Base-by-base conservation (phyloP, 1,140 invertebrate species). In the Bombyx mandarina region DNA sequence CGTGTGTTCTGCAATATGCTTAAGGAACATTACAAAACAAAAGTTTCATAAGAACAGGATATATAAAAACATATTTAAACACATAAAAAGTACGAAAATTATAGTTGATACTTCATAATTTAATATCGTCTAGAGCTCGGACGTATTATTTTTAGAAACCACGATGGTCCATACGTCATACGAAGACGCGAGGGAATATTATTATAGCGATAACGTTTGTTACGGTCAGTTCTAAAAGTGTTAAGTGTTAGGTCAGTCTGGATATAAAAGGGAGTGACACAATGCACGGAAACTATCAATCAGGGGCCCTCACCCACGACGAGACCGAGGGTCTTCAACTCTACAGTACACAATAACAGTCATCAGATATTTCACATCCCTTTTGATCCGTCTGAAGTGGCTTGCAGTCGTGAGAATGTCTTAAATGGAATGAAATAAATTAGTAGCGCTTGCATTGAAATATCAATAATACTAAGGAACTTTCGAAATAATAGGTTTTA, bases 241-340 rank as follows among this genome's bases (percentile, higher is more conserved):
- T 42, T n/a, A 45, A 52, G 56, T 59, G 12, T 57, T 55, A 59
- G 65, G 57, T 35, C 26, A 64, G 61, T 60, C 61, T 63, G 64
- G 56, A 57, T 66, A 72, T 69, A 67, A 68, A 71, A 72, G 76
- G 69, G 69, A 72, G 70, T 73, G 68, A 65, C 70, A 84, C 79
- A 82, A 82, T 85, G 71, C 72, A 74, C 81, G 81, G 81, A 85
- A 79, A 73, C 68, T 61, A 73, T 78, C 79, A 81, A 85, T 85
- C 78, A 81, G 69, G 58, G 62, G 67, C 73, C 75, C 71, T 75
- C 76, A 77, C 72, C 74, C 71, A 58, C 62, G 75, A 71, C 26
- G 26, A 35, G 26, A 35, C 26, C 4, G 2, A 5, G 26, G 26
- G 26, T 35, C 26, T 35, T 35, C 26, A 35, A 35, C 26, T 35